Conservation (phyloP, 1,140 invertebrate species). For the Daktulosphaira vitifoliae region DNA sequence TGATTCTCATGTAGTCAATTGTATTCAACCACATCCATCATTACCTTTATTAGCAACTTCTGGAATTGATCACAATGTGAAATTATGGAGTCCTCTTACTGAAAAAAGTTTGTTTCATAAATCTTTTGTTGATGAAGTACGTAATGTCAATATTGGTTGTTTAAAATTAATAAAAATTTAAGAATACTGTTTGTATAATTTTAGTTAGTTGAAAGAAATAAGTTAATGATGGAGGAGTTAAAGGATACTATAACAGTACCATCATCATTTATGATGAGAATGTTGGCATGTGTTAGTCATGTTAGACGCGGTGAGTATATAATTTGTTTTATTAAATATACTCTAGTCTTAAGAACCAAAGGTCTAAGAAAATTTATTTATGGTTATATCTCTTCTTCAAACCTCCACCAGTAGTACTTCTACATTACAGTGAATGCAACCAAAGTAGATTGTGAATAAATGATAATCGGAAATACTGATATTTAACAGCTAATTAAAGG, state of each 20-base stretch:
- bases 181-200: constrained; percentile 41
- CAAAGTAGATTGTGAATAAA: too few relatives aligned
- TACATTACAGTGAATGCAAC: too few relatives aligned
- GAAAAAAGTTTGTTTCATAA: constrained; percentile 55
- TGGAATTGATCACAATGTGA: constrained; percentile 84
- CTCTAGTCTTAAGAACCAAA: too few relatives aligned
- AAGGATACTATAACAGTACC: constrained; percentile 83
- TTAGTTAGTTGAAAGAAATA: constrained; percentile 72
- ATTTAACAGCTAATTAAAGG: too few relatives aligned
- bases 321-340: too few relatives aligned
- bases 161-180: too few relatives aligned
- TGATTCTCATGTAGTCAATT: constrained; percentile 80
- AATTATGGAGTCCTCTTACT: constrained; percentile 68
- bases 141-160: constrained; percentile 35
- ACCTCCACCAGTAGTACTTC: too few relatives aligned
- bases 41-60: constrained; percentile 74
- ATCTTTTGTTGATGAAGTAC: constrained; percentile 61
- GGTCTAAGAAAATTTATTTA: too few relatives aligned
- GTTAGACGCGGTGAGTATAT: constrained; percentile 49
- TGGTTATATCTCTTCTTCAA: too few relatives aligned
- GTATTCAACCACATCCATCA: constrained; percentile 74
- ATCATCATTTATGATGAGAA: constrained; percentile 78
- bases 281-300: constrained; percentile 71
- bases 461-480: too few relatives aligned
- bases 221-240: constrained; percentile 79